Conservation (phyloP, 2,113 vertebrate species). For the Dicrurus megarhynchus region DNA sequence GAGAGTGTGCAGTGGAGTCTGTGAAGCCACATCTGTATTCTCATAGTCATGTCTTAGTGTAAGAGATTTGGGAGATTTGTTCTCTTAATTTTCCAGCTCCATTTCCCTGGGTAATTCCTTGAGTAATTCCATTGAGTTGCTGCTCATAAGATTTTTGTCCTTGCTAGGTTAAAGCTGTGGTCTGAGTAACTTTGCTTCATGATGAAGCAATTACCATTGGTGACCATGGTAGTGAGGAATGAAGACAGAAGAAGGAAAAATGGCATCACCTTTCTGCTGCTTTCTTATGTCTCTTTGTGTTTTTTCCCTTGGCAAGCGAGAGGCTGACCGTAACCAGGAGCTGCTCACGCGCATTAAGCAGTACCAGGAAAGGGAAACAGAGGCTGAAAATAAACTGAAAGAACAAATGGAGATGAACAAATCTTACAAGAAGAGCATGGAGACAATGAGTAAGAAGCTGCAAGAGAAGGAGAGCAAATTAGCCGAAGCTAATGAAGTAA, state of each 20-base stretch:
- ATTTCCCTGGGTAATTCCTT: not conserved
- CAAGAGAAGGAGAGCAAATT: constrained; percentile 83
- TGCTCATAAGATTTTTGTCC: not conserved
- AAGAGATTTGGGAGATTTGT: not conserved
- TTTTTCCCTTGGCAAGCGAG: constrained; percentile 72
- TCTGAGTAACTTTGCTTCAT: not conserved
- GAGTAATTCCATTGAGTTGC: not conserved
- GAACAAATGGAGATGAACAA: constrained; percentile 81
- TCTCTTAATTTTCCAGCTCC: not conserved
- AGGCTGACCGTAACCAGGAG: constrained; percentile 88
- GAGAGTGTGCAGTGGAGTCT: not conserved
- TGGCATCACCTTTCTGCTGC: not conserved
- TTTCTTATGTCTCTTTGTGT: not conserved
- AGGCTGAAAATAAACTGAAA: constrained; percentile 73
- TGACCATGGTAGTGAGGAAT: not conserved
- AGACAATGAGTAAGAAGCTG: constrained; percentile 77
- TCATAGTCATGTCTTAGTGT: not conserved
- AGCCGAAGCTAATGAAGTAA: constrained; percentile 82
- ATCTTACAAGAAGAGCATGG: constrained; percentile 77
- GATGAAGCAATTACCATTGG: not conserved
- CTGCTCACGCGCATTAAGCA: constrained; percentile 82
- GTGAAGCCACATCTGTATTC: not conserved
- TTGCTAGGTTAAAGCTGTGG: not conserved
- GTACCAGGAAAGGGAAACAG: constrained; percentile 81
- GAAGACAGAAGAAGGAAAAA: not conserved